Base-by-base conservation (phyloP, 2,797 vertebrate genomes). In the Cephalopachus bancanus region DNA sequence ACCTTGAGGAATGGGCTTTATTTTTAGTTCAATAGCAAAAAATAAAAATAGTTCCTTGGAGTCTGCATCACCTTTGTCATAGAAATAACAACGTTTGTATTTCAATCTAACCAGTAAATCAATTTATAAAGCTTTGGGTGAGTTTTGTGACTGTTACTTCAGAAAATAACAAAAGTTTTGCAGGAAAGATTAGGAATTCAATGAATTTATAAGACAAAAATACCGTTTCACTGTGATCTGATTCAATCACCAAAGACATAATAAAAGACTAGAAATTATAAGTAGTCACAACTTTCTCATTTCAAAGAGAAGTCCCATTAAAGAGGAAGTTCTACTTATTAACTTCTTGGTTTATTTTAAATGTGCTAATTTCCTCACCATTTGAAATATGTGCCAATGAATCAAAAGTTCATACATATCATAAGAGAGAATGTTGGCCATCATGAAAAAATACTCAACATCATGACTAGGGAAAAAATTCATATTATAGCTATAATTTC, bases 21-120 rank as follows among this genome's bases (percentile, higher is more conserved):
- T 65, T 93, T 94, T 94, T 81, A 75, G 44, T 57, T 93, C 15
- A 69, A 57, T 33, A 75, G 17, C 9, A 91, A 79, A 62, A 93
- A 79, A 74, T 85, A 60, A 11, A 93, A 83, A 65, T 89, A 22
- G 2, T 44, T 74, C 37, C 26, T 75, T 69, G n/a, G 90, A 89
- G 19, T 79, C 10, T 74, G 22, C 14, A 57, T 71, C 16, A 28
- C 14, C 72, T 81, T 87, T 76, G 20, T 33, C 62, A 1, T 33
- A 69, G 33, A 83, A 95, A 65, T 15, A 91, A 78, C 11, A 91
- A 57, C 22, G 53, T 4, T 14, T 57, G 33, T 10, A 24, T 79
- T 92, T 91, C 49, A 60, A 49, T 55, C 8, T 51, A 60, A 24
- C 11, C 57, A 79, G 53, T 7, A 72, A 64, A 83, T 79, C 71